A percentile compares a stretch with the other conserved stretches of the same genome.
These are phyloP conservation scores for Pandion haliaetus DNA, from an alignment of 2,113 vertebrate species.

Conservation along the genomic window DNA sequence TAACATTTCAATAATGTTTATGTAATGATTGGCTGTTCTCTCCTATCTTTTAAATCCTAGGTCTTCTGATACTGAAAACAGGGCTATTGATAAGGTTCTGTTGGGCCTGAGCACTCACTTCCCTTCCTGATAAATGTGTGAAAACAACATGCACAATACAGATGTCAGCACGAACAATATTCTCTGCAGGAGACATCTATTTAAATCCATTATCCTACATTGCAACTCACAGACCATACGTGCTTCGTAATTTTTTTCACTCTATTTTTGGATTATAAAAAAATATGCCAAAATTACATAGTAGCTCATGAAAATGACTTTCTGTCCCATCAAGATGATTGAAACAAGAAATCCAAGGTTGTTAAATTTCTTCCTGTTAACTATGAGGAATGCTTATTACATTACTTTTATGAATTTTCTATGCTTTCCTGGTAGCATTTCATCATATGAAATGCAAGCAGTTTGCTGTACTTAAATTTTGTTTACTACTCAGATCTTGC, in stretches of 20 bases:
- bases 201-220: not conserved
- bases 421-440: conserved; percentile 15
- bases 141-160: not conserved
- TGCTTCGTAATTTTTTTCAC: not conserved
- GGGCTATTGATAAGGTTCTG: not conserved
- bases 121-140: not conserved
- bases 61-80: not conserved
- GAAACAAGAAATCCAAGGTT: not conserved
- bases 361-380: conserved; percentile 2
- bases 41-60: not conserved
- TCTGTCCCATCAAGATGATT: not conserved
- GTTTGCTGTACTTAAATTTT: conserved; percentile 29
- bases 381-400: not conserved
- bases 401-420: not conserved
- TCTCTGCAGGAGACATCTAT: not conserved
- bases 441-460: conserved; percentile 20
- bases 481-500: conserved; percentile 30
- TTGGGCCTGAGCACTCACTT: not conserved
- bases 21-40: not conserved
- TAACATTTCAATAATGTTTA: not conserved
- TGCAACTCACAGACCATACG: not conserved
- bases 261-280: not conserved
- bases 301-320: not conserved
- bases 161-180: not conserved
- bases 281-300: not conserved